A percentile compares a stretch with the other conserved stretches of the same genome.
Conservation (phyloP, 1,140 invertebrate species). For the Lordiphosa mommai region DNA sequence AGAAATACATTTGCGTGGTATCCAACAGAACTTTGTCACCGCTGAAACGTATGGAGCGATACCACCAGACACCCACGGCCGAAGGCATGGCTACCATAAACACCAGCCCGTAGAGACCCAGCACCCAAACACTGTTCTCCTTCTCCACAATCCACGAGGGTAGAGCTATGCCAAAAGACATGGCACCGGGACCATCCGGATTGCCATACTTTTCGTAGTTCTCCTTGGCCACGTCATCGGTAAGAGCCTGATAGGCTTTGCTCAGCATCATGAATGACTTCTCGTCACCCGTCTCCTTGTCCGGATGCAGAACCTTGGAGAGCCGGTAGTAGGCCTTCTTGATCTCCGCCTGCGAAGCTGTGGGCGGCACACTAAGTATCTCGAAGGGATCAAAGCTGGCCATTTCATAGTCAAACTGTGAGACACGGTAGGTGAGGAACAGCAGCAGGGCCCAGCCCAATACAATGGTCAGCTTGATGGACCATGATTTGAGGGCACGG, state of each 20-base stretch:
- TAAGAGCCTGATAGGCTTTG: constrained; percentile 96
- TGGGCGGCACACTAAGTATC: constrained; percentile 93
- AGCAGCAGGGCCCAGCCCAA: constrained; percentile 93
- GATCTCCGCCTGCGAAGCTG: constrained; percentile 91
- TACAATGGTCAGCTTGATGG: constrained; percentile 85
- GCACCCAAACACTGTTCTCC: constrained; percentile 98
- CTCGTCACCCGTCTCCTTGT: constrained; percentile 98
- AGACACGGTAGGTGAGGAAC: constrained; percentile 96
- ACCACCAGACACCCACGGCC: constrained; percentile 99
- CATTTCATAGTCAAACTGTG: constrained; percentile 98
- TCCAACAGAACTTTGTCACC: constrained; percentile 97
- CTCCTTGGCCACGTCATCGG: constrained; percentile 96
- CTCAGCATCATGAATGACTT: constrained; percentile 98
- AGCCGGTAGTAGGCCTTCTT: constrained; percentile 97
- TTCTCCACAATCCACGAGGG: constrained; percentile 99
- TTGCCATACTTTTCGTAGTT: constrained; percentile 99
- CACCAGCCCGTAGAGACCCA: constrained; percentile 96
- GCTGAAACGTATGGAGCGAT: constrained; percentile 97
- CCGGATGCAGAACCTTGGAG: constrained; percentile 96
- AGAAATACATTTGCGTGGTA: constrained; percentile 97
- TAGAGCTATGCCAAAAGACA: constrained; percentile 99
- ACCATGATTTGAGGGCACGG: constrained; percentile 88
- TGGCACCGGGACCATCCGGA: constrained; percentile 99
- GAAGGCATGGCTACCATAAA: constrained; percentile 99
- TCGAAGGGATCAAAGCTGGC: constrained; percentile 99